Conservation (phyloP, 2,113 vertebrate genomes). For the Baryphthengus martii region DNA sequence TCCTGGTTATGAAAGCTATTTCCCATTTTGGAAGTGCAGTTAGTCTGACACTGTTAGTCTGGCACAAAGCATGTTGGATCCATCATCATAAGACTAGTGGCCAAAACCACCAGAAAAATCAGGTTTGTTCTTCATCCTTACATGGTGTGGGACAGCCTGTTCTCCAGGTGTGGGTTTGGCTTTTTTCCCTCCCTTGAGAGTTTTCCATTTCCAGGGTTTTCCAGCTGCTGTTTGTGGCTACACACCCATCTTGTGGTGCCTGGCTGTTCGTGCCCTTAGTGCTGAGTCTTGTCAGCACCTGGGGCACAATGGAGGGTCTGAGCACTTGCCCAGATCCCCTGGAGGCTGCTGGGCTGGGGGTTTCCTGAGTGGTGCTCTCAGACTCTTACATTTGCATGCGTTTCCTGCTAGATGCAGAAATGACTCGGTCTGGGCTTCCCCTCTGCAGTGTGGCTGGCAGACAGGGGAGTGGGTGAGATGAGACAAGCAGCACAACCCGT, state of each 20-base stretch:
- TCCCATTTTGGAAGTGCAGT: background rate
- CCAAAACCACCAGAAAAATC: background rate
- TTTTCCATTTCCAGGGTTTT: background rate
- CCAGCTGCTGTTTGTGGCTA: background rate
- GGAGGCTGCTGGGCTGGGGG: background rate
- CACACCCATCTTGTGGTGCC: background rate
- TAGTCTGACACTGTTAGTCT: background rate
- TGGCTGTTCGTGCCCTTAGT: background rate
- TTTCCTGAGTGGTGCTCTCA: slow-evolving; percentile 11
- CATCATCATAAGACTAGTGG: background rate
- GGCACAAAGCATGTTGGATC: background rate
- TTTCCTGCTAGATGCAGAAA: slow-evolving; percentile 27
- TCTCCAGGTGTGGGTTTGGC: background rate
- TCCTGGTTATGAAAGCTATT: background rate
- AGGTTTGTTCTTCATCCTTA: background rate
- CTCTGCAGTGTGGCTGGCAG: background rate
- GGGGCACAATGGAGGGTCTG: accelerated
- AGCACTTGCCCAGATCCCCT: background rate
- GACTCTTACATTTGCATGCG: background rate
- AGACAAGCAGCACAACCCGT: background rate
- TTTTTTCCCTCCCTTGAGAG: accelerated
- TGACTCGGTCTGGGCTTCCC: slow-evolving; percentile 47
- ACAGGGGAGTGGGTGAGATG: background rate
- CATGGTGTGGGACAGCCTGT: background rate
- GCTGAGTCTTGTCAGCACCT: background rate